Conservation (phyloP, 2,797 vertebrate genomes). For the Myotis myotis region DNA sequence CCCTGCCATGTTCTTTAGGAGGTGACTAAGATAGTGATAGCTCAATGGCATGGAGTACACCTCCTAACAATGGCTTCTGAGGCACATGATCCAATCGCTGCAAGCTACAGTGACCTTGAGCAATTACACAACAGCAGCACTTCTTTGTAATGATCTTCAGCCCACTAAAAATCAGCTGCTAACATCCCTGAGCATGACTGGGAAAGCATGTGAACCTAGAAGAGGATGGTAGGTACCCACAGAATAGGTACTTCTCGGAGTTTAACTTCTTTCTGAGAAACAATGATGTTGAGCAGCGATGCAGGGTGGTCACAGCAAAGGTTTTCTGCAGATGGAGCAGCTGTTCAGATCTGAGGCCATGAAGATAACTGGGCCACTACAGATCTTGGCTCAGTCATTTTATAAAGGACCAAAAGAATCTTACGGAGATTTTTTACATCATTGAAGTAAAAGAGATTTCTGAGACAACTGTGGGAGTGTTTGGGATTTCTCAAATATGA, state of each 20-base stretch:
- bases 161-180: background rate
- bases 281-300: background rate
- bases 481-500: background rate
- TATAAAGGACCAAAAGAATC: background rate
- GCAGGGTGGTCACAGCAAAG: background rate
- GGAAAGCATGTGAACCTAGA: background rate
- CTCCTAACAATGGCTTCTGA: background rate
- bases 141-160: background rate
- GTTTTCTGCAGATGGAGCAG: background rate
- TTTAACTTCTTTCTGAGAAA: background rate
- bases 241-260: background rate
- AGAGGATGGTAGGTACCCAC: background rate
- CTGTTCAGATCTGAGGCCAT: background rate
- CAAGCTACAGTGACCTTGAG: background rate
- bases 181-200: background rate
- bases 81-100: background rate
- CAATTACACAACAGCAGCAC: background rate
- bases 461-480: background rate
- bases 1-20: background rate
- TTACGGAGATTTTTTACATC: background rate
- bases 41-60: background rate
- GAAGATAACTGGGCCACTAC: background rate
- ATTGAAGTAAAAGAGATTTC: background rate
- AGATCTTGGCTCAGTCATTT: background rate
- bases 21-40: background rate